Evolutionary conservation across 1,140 invertebrate species (phyloP).

Genomic region (Drosophila ironensis): DNA sequence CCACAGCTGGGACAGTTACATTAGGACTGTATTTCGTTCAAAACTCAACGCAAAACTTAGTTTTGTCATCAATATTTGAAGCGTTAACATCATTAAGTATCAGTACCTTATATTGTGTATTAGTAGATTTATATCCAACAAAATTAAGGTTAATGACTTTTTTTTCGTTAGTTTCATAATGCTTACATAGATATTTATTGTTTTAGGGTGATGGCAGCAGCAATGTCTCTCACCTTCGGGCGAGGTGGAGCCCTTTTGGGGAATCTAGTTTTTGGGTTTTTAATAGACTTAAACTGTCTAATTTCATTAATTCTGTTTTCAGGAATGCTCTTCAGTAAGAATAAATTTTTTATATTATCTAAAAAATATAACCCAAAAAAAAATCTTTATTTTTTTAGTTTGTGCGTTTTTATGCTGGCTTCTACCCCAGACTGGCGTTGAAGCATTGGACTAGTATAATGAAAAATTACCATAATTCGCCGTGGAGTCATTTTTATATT

Average conservation of each 20-base stretch:
- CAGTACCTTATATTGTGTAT: conserved; percentile 88
- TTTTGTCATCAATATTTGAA: conserved; percentile 89
- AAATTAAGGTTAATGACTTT: conserved; percentile 86
- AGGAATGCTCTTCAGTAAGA: conserved; percentile 87
- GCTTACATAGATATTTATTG: neutral
- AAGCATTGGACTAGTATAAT: conserved; percentile 84
- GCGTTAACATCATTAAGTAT: conserved; percentile 89
- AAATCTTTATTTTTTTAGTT: conserved; percentile 83
- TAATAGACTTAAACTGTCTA: conserved; percentile 88
- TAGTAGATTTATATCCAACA: conserved; percentile 90
- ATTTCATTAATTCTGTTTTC: conserved; percentile 87
- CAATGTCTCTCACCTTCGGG: conserved; percentile 88
- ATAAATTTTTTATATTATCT: conserved; percentile 31
- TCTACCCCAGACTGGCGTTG: conserved; percentile 86
- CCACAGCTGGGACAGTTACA: conserved; percentile 88
- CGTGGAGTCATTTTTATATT: neutral
- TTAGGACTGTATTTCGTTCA: conserved; percentile 89
- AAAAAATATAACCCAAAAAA: neutral
- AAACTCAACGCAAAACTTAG: conserved; percentile 87
- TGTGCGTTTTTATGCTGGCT: conserved; percentile 86
- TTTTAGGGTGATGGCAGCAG: conserved; percentile 87
- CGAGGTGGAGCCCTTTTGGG: conserved; percentile 87
- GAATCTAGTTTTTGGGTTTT: conserved; percentile 87
- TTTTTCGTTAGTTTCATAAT: neutral
- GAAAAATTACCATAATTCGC: neutral